Evolutionary conservation across 30 jellyfish, hydroid and myxozoan species (phyloP), one percentile per base, ranked within the genome.

Genomic region (Clytia hemisphaerica): DNA sequence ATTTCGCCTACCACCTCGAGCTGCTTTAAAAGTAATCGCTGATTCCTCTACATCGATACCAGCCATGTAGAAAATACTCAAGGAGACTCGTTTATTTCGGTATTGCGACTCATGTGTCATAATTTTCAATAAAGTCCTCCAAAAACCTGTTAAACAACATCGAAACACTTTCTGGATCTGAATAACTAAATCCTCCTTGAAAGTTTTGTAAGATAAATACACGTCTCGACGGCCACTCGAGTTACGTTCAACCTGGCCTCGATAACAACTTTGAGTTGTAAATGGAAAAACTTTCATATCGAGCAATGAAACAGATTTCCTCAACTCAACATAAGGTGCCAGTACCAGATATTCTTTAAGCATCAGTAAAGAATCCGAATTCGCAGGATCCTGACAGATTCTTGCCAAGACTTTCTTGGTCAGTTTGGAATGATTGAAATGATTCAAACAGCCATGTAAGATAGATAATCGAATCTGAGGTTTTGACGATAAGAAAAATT

Each of bases 331-430:
- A 38, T 86, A 86, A 12, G 96, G 61, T 15, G 47, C 18, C 3
- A 87, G 90, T 22, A 86, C 30, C 0, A 86, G 78, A 64, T 86
- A 86, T 61, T 86, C 96, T 38, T 78, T 65, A 4, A 86, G 25
- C 28, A 86, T 82, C 2, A 64, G 92, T 30, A 78, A 36, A 51
- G 92, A 74, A 45, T 86, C 96, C 15, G 66, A 47, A 68, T 72
- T 86, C 15, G 96, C 91, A 12, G 96, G 96, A 44, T 86, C 96
- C 47, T 74, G 86, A 75, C 93, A 86, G 10, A 79, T 57, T 33
- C 93, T 65, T 49, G 78, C 96, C 24, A 86, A 58, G 30, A 86
- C 36, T 50, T 68, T 86, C 61, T 68, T 66, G n/a, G 68, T 45
- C 33, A 86, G 65, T 6, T 58, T 16, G 2, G 72, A 29, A n/a